Evolutionary conservation across 1,140 invertebrate genomes (phyloP).

Genomic region (Conus betulinus): DNA sequence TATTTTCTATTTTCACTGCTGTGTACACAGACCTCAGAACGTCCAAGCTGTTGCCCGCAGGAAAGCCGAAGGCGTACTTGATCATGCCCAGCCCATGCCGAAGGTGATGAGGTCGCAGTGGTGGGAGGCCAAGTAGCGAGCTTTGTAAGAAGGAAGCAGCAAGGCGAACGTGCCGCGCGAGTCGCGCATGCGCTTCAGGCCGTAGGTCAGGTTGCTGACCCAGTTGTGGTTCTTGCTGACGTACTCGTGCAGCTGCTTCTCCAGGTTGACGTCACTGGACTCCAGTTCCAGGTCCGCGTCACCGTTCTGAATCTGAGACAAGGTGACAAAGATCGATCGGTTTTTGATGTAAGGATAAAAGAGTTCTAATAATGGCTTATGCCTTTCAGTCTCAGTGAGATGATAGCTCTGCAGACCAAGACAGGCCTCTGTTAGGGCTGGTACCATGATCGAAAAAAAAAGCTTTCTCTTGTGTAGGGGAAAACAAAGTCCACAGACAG

Average conservation of each 20-base stretch:
- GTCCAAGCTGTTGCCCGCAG: neutral
- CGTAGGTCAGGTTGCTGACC: conserved; percentile 27
- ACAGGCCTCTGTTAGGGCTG: too few species aligned
- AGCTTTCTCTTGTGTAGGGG: too few species aligned
- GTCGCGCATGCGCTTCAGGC: conserved; percentile 29
- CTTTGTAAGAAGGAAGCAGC: conserved; percentile 14
- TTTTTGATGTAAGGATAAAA: too few species aligned
- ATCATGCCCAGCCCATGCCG: conserved; percentile 6
- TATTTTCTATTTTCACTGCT: neutral
- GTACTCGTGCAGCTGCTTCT: conserved; percentile 28
- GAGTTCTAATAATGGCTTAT: too few species aligned
- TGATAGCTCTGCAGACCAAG: too few species aligned
- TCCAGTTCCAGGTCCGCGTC: conserved; percentile 27
- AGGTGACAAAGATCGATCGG: too few species aligned
- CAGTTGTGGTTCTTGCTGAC: conserved; percentile 27
- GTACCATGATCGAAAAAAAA: too few species aligned
- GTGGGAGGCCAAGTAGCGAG: conserved; percentile 15
- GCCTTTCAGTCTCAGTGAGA: too few species aligned
- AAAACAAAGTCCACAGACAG: too few species aligned
- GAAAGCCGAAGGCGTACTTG: conserved; percentile 17
- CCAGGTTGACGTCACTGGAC: conserved; percentile 13
- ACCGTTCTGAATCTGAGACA: conserved; percentile 15
- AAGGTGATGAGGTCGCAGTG: conserved; percentile 29
- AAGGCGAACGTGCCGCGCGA: conserved; percentile 31
- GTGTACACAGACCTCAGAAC: neutral